A percentile compares a stretch with the other conserved stretches of the same genome.
Evolutionary conservation across 1,140 invertebrate genomes (phyloP).

Genomic region (Episyrphus balteatus): DNA sequence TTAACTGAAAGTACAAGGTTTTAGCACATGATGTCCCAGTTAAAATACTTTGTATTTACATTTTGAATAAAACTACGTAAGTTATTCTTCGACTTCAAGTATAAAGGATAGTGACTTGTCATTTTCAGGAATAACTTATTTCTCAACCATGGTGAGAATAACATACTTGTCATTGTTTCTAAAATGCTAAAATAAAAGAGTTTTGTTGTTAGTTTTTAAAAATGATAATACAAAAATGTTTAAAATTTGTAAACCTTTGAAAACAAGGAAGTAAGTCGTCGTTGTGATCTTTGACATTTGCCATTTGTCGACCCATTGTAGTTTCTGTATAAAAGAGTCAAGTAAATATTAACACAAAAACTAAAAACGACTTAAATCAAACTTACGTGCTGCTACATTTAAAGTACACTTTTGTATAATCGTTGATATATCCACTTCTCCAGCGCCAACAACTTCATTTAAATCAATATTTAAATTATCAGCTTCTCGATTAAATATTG

Average conservation of each 20-base stretch:
- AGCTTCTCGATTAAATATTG: constrained; percentile 17
- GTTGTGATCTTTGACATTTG: constrained; percentile 11
- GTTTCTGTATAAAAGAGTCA: constrained; percentile 21
- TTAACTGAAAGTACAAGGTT: constrained; percentile 9
- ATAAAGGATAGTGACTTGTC: constrained; percentile 13
- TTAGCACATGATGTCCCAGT: constrained; percentile 3
- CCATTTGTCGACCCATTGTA: constrained; percentile 25
- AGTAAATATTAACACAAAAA: too few species aligned
- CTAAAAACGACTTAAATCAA: neutral
- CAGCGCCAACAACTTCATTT: neutral
- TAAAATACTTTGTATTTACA: constrained; percentile 7
- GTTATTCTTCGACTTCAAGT: constrained; percentile 14
- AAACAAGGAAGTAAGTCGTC: constrained; percentile 16
- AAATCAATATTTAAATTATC: constrained; percentile 9
- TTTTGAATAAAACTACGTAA: constrained; percentile 22
- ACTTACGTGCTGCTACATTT: constrained; percentile 23
- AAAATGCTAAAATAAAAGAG: constrained; percentile 2
- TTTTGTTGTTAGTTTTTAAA: neutral
- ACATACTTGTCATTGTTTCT: constrained; percentile 29
- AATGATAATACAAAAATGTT: neutral
- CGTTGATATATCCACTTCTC: constrained; percentile 5
- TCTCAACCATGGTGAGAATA: constrained; percentile 24
- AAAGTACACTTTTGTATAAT: constrained; percentile 13
- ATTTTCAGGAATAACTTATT: constrained; percentile 11
- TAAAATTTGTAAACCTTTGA: constrained; percentile 19